phyloP scores from a whole-genome alignment of 2,888 invertebrate species.

The Chelonus formosanus region DNA sequence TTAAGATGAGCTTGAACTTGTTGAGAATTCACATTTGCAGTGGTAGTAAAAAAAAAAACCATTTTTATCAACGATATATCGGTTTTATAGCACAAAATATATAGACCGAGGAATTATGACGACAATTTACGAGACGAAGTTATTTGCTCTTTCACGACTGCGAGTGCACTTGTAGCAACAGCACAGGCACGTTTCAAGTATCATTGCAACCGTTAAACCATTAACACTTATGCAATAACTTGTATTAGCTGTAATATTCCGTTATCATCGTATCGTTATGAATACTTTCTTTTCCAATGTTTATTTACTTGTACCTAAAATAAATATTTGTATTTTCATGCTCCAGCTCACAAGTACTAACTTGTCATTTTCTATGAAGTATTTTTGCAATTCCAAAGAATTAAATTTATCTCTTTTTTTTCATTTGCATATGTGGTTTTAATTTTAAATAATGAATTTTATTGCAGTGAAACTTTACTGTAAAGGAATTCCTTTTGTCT shows the following conservation, averaged over 20 bases:
- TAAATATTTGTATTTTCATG: no score
- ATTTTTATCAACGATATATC: slow-evolving; percentile 13
- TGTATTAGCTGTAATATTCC: slow-evolving; percentile 28
- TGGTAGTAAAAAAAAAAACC: no score
- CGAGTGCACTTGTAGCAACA: slow-evolving; percentile 11
- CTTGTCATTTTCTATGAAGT: no score
- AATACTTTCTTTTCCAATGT: not conserved
- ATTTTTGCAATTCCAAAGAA: no score
- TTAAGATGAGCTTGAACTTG: no score
- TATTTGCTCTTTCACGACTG: slow-evolving; percentile 24
- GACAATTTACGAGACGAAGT: slow-evolving; percentile 32
- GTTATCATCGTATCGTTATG: slow-evolving; percentile 7
- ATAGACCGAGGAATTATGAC: slow-evolving; percentile 33
- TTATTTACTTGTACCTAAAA: not conserved
- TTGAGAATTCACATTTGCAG: no score
- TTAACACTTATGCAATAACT: slow-evolving; percentile 23
- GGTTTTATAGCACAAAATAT: slow-evolving; percentile 29
- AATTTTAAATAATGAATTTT: no score
- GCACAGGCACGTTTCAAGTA: slow-evolving; percentile 1
- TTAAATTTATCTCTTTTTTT: no score
- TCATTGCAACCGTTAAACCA: slow-evolving; percentile 30
- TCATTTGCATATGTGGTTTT: no score
- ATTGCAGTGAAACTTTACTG: no score
- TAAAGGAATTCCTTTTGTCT: no score
- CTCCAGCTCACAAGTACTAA: no score